These are phyloP conservation scores for Thaleichthys pacificus DNA, from an alignment of 2,797 vertebrate genomes.

Conservation along the genomic window DNA sequence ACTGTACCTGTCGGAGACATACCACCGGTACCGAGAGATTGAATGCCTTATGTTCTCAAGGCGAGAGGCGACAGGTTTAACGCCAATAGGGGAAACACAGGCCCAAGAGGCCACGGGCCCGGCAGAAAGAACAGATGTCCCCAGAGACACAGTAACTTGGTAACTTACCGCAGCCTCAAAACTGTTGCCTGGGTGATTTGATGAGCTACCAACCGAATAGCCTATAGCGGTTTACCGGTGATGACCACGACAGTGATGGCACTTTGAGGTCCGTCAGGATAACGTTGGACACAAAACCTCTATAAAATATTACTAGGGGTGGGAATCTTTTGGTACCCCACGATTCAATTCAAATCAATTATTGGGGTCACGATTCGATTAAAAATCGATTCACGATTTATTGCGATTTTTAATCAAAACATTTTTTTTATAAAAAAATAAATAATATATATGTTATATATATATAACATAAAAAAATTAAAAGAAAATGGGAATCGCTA, in stretches of 20 bases:
- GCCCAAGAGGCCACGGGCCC: background rate
- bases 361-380: no score
- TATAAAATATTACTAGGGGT: background rate
- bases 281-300: background rate
- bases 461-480: no score
- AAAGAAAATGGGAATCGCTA: no score
- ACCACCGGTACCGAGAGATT: background rate
- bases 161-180: constrained; percentile 2
- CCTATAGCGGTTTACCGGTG: constrained; percentile 6
- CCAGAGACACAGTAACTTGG: constrained; percentile 8
- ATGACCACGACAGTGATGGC: background rate
- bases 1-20: constrained; percentile 7
- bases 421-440: no score
- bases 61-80: background rate
- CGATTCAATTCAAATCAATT: no score
- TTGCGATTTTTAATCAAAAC: no score
- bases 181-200: constrained; percentile 62
- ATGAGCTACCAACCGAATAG: constrained; percentile 23
- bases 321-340: no score
- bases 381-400: no score
- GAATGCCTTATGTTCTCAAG: background rate
- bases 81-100: background rate
- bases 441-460: no score
- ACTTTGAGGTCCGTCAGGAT: constrained; percentile 1
- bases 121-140: constrained; percentile 19